Evolutionary conservation across 2,888 invertebrate genomes (phyloP).

Genomic region (Chrysopilus asiliformis): DNA sequence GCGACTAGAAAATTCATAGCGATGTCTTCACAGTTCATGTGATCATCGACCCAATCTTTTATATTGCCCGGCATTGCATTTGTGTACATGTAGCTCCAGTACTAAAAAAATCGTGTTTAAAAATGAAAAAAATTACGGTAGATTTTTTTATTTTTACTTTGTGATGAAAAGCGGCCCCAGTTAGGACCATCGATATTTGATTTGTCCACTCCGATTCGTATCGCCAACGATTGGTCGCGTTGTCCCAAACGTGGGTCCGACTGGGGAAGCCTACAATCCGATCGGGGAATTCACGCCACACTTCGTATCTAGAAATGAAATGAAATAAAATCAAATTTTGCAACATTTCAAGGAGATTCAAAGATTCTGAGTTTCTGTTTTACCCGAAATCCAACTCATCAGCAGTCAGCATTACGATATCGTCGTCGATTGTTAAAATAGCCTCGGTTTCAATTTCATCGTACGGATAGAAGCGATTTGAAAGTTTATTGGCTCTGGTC

Average conservation of each 20-base stretch:
- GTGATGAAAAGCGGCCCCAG: conserved; percentile 94
- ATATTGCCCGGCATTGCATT: conserved; percentile 74
- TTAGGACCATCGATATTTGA: conserved; percentile 88
- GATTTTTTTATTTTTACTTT: conserved; percentile 45
- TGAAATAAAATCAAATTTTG: too few relatives aligned
- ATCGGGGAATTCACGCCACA: conserved; percentile 95
- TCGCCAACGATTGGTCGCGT: conserved; percentile 69
- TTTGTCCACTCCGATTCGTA: conserved; percentile 98
- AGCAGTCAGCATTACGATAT: conserved; percentile 87
- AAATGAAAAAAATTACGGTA: neutral
- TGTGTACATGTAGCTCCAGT: conserved; percentile 90
- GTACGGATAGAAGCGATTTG: conserved; percentile 93
- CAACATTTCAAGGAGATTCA: too few relatives aligned
- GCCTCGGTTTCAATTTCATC: conserved; percentile 95
- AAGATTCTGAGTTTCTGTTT: too few relatives aligned
- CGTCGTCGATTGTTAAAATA: conserved; percentile 88
- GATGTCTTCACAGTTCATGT: conserved; percentile 97
- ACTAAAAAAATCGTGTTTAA: conserved; percentile 34
- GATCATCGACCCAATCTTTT: conserved; percentile 80
- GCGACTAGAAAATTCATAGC: conserved; percentile 96
- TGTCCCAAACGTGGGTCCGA: conserved; percentile 88
- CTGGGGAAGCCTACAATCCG: conserved; percentile 94
- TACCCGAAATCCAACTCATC: conserved; percentile 94
- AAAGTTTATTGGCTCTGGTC: conserved; percentile 81
- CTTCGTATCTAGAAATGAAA: conserved; percentile 46